Evolutionary conservation across 2,113 vertebrate genomes (phyloP), one percentile per base, ranked within the genome.

Genomic region (Eubucco bourcierii): DNA sequence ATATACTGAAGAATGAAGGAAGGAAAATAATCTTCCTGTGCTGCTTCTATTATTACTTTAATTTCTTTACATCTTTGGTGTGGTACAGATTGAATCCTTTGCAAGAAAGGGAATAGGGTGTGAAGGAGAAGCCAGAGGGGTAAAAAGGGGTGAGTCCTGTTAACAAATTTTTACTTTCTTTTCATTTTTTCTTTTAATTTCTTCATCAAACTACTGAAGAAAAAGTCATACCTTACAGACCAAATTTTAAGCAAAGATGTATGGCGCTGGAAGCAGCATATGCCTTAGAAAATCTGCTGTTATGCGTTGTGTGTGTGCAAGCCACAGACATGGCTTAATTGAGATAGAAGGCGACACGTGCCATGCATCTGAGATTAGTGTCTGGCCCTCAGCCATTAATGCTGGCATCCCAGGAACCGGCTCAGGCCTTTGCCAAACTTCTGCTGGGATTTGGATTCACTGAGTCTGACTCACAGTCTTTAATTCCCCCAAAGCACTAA

Each of bases 371-470:
- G 81, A 96, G 96, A 98, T 98, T 97, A 98, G 96, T 72, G 58
- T 81, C 90, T 98, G 97, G 97, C 97, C 70, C 55, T 72, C 84
- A 91, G 97, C 97, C 98, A 98, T 86, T 91, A 95, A 96, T 93
- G 96, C 95, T 98, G 97, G 97, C 97, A 97, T 95, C 94, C 90
- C 66, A 89, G 87, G 85, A 97, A 97, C 95, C 31, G 85, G 93
- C 90, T 96, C 92, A 94, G 63, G 94, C 79, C 88, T 97, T 87
- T 97, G 98, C 97, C 98, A 98, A 97, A 97, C 97, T 97, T 98
- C 97, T 97, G 91, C 93, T 96, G 94, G 93, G 96, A 96, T 97
- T 94, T 97, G 93, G 81, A 97, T 96, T 97, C 91, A 76, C 89
- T 97, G 96, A 97, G 97, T 97, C 96, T 19, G 58, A 95, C 95